A percentile compares a stretch with the other conserved stretches of the same genome.
Evolutionary conservation across 2,888 invertebrate species (phyloP).

Genomic region (Synanthedon andrenaeformis): DNA sequence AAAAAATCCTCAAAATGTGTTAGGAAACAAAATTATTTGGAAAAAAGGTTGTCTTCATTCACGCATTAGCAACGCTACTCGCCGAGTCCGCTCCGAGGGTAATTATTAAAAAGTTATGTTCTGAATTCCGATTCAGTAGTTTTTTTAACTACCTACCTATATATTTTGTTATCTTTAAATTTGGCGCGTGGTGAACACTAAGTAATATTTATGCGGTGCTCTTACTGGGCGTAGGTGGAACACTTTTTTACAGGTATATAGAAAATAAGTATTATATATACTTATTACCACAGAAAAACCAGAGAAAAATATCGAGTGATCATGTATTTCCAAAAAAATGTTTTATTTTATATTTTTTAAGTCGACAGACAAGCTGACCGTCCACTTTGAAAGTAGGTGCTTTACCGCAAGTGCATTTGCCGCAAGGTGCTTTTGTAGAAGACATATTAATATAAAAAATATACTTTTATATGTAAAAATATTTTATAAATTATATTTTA

Average conservation of each 20-base stretch:
- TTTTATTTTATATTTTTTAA: no score
- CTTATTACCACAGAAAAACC: no score
- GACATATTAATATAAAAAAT: no score
- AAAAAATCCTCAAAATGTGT: constrained; percentile 54
- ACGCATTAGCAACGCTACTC: constrained; percentile 65
- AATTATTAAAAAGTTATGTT: constrained; percentile 60
- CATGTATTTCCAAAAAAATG: no score
- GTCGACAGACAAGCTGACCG: no score
- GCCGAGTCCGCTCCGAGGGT: constrained; percentile 31
- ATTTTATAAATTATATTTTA: no score
- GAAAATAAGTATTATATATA: no score
- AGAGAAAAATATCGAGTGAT: not conserved
- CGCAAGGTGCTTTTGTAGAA: no score
- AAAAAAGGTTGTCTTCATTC: constrained; percentile 48
- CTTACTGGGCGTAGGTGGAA: constrained; percentile 49
- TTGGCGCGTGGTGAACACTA: constrained; percentile 54
- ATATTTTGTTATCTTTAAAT: constrained; percentile 41
- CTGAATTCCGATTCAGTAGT: constrained; percentile 26
- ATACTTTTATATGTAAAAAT: no score
- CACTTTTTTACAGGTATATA: no score
- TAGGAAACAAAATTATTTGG: constrained; percentile 62
- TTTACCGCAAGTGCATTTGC: no score
- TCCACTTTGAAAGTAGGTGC: no score
- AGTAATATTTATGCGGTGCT: constrained; percentile 67
- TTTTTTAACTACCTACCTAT: constrained; percentile 14